Evolutionary conservation across 2,888 invertebrate genomes (phyloP).

Genomic region (Zele albiditarsus): DNA sequence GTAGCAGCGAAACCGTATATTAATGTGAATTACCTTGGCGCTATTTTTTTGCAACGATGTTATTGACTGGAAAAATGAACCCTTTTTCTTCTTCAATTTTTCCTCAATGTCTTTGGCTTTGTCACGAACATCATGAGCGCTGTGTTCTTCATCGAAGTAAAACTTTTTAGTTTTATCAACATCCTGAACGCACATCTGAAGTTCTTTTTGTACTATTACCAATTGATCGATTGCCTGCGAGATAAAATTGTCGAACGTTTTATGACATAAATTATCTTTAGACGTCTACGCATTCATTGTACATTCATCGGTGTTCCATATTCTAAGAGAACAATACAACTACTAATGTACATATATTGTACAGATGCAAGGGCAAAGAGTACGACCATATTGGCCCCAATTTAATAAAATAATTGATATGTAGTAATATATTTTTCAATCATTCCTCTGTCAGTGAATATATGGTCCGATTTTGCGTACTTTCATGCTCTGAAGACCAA

Average conservation of each 20-base stretch:
- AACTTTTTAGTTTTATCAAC: conserved; percentile 95
- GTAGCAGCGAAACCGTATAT: neutral
- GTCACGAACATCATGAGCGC: conserved; percentile 94
- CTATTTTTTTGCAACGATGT: conserved; percentile 97
- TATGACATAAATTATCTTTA: neutral
- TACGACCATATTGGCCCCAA: too few relatives aligned
- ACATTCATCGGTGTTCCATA: conserved; percentile 11
- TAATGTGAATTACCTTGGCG: conserved; percentile 82
- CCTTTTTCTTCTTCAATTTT: conserved; percentile 97
- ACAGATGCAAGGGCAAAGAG: too few relatives aligned
- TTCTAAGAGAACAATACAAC: neutral
- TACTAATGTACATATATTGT: too few relatives aligned
- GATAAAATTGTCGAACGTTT: conserved; percentile 25
- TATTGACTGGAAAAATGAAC: conserved; percentile 96
- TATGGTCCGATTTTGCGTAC: too few relatives aligned
- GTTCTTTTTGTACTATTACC: conserved; percentile 90
- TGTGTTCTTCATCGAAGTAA: conserved; percentile 96
- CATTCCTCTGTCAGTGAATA: too few relatives aligned
- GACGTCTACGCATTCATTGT: neutral
- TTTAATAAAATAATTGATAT: too few relatives aligned
- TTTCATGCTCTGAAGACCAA: too few relatives aligned
- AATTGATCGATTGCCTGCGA: conserved; percentile 86
- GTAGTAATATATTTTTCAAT: too few relatives aligned
- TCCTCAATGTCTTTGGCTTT: conserved; percentile 97
- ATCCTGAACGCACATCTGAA: conserved; percentile 89